These are phyloP conservation scores for Axinella damicornis DNA, from an alignment of 37 sponge, comb jelly and placozoan species.

Conservation along the genomic window DNA sequence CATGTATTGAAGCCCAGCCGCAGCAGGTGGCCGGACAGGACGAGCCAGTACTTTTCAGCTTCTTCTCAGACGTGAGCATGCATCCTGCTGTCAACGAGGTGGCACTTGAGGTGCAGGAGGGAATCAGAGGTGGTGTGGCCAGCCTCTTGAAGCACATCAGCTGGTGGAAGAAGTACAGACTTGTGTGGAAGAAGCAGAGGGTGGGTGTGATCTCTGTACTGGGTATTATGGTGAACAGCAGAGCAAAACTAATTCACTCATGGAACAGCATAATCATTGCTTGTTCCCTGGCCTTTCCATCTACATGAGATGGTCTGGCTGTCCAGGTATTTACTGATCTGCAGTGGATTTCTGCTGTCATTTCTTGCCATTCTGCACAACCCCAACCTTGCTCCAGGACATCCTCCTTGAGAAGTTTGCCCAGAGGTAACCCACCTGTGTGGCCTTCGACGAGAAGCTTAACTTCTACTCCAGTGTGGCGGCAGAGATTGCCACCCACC, in stretches of 20 bases:
- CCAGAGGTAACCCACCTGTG: constrained; percentile 76
- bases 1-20: constrained; percentile 89
- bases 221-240: no score
- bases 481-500: constrained; percentile 71
- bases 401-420: constrained; percentile 92
- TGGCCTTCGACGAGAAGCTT: constrained; percentile 90
- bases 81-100: constrained; percentile 76
- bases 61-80: constrained; percentile 86
- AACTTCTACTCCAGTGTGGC: constrained; percentile 75
- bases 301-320: no score
- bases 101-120: constrained; percentile 62
- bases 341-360: no score
- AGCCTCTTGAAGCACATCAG: constrained; percentile 43
- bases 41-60: constrained; percentile 92
- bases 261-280: no score
- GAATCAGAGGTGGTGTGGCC: constrained; percentile 54
- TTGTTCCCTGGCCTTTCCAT: no score
- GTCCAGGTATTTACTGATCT: no score
- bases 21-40: constrained; percentile 86
- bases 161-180: constrained; percentile 88
- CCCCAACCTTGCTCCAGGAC: constrained; percentile 45
- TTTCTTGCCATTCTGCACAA: no score
- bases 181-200: constrained; percentile 91
- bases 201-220: constrained; percentile 57
- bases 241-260: no score